A percentile compares a stretch with the other conserved stretches of the same genome.
These are phyloP conservation scores for Drosophila pruinosa DNA, from an alignment of 1,140 invertebrate species.

Conservation along the genomic window DNA sequence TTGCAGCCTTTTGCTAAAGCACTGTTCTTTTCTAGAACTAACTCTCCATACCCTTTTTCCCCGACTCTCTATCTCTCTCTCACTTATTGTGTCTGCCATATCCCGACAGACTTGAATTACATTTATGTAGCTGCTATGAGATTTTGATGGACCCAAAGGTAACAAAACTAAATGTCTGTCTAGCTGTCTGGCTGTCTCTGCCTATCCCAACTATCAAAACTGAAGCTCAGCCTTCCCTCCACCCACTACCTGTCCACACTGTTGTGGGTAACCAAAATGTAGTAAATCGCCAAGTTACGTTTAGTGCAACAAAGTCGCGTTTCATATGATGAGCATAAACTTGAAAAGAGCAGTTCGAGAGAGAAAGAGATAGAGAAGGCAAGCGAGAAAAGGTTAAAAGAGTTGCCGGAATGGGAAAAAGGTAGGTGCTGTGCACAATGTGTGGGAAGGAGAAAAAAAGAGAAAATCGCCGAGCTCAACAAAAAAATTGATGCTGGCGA, in stretches of 20 bases:
- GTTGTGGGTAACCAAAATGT: slow-evolving; percentile 64
- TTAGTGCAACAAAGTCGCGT: slow-evolving; percentile 77
- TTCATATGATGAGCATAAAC: slow-evolving; percentile 67
- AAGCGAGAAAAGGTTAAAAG: slow-evolving; percentile 8
- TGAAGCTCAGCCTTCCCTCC: neutral
- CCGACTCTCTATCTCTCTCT: neutral
- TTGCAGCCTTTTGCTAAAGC: slow-evolving; percentile 2
- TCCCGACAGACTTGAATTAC: slow-evolving; percentile 35
- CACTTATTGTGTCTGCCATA: slow-evolving; percentile 13
- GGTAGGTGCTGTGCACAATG: neutral
- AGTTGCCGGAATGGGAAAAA: neutral
- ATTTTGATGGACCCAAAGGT: slow-evolving; percentile 22
- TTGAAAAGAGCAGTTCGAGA: neutral
- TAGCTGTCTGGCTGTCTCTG: slow-evolving; percentile 22
- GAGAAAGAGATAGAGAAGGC: neutral
- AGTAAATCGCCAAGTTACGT: slow-evolving; percentile 71
- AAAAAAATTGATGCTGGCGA: slow-evolving; percentile 69
- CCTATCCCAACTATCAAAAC: slow-evolving; percentile 9
- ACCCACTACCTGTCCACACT: neutral
- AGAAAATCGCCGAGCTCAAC: slow-evolving; percentile 67
- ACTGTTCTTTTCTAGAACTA: neutral
- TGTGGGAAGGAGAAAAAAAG: slow-evolving; percentile 3
- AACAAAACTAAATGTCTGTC: slow-evolving; percentile 34
- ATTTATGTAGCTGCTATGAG: slow-evolving; percentile 32
- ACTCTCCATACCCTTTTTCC: neutral